Evolutionary conservation across 2,797 vertebrate species (phyloP).

Genomic region (Enteromius anoplus): DNA sequence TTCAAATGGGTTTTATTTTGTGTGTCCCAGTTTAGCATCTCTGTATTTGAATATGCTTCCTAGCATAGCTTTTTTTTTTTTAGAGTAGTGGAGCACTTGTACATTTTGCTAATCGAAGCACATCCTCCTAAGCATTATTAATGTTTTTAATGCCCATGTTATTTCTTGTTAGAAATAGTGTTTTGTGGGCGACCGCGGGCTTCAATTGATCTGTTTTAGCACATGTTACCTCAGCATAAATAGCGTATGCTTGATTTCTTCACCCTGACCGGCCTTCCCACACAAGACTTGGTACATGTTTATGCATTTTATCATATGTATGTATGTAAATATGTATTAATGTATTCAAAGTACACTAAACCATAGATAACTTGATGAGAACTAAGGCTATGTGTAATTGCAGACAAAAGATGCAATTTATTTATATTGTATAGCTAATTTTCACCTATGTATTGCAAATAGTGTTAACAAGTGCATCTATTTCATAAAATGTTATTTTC

Average conservation of each 20-base stretch:
- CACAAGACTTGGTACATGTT: slow-evolving; percentile 51
- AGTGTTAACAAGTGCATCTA: slow-evolving; percentile 59
- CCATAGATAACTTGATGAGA: slow-evolving; percentile 54
- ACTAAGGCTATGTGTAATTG: slow-evolving; percentile 55
- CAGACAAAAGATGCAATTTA: slow-evolving; percentile 61
- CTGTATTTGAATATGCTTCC: slow-evolving; percentile 47
- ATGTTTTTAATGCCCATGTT: slow-evolving; percentile 42
- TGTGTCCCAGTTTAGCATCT: slow-evolving; percentile 27
- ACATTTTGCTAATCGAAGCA: slow-evolving; percentile 45
- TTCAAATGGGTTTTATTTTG: slow-evolving; percentile 19
- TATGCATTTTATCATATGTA: slow-evolving; percentile 60
- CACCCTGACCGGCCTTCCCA: slow-evolving; percentile 40
- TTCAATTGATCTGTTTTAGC: slow-evolving; percentile 26
- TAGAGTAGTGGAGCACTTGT: slow-evolving; percentile 52
- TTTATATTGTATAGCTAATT: slow-evolving; percentile 63
- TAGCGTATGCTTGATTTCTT: slow-evolving; percentile 43
- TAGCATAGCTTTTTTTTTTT: slow-evolving; percentile 11
- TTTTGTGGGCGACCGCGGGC: slow-evolving; percentile 14
- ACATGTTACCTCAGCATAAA: slow-evolving; percentile 44
- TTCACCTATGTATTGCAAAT: slow-evolving; percentile 59
- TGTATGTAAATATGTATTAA: slow-evolving; percentile 63
- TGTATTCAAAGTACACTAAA: slow-evolving; percentile 59
- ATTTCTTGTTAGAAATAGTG: slow-evolving; percentile 42
- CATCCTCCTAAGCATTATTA: slow-evolving; percentile 35
- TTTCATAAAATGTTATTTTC: slow-evolving; percentile 64